Base-by-base conservation (phyloP, 2,888 invertebrate genomes). In the Ligdia adustata region DNA sequence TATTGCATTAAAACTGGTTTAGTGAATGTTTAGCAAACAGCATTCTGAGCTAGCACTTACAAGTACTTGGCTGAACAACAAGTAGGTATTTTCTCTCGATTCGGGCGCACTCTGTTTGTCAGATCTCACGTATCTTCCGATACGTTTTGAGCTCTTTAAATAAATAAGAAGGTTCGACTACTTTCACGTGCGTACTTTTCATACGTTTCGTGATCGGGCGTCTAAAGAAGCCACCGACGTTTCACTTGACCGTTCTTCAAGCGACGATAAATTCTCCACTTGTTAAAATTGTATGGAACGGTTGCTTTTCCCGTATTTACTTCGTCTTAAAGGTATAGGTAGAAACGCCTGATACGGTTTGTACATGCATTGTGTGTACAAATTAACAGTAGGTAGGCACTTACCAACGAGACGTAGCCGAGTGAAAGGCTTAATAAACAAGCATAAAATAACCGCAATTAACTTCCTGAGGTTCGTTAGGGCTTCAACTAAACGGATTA, bases 141-240 rank as follows among this genome's bases (percentile, higher is more conserved):
- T 38, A 48, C 33, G 16, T 38, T 42, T 42, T 42, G 44, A 48
- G 48, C 32, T 45, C 34, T 33, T 31, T 43, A 49, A 52, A 55
- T 55, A 55, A 52, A 38, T 43, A 49, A 55, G 28, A 26, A 46
- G 49, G 52, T 46, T 52, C 37, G 45, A 46, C 38, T 47, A 41
- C 44, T 48, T 42, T 38, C 31, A 41, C 55, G 42, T 49, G 31
- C 31, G 34, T 45, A 40, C 52, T 26, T 47, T 47, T 52, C 47
- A 48, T 48, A 46, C 31, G 27, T 48, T 53, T 35, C 41, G 52
- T 49, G 45, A 49, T 53, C 48, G 35, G 53, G 42, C 42, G 33
- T 14, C 26, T 39, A 46, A 49, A 47, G n/a, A 32, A 39, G 39
- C 29, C 34, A 22, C 43, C 0, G 35, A 15, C 42, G 37, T 42